Base-by-base conservation (phyloP, 1,140 invertebrate genomes). In the Phymastichus coffea region DNA sequence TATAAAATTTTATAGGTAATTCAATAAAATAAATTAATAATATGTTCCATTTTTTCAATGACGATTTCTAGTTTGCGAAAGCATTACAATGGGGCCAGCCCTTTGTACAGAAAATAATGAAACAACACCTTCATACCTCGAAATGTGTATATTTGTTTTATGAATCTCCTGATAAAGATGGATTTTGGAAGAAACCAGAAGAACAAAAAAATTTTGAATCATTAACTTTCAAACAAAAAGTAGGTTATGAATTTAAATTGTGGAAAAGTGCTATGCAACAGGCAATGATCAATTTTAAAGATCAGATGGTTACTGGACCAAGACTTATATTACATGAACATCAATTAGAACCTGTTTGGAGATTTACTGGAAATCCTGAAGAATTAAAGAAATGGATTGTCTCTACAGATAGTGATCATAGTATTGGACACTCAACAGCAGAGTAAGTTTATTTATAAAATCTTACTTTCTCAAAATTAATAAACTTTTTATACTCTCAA, bases 401-500 rank as follows among this genome's bases (percentile, higher is more conserved):
- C 0, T 89, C 88, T 0, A 75, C 78, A 44, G 94, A 97, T 73
- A 86, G 82, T 52, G 92, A 95, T 75, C 87, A 92, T 70, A 84
- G 85, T 55, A 84, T 92, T 70, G 94, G 94, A 3, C 87, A 79
- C 68, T 95, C 93, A 70, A 81, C 69, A 44, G 91, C 88, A 59
- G 76, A 68, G 37, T 78, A 67, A 61, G 41, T 53, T 51, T 19
- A 49, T 40, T 38, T 40, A 48, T 44, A 41, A 2, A 23, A n/a
- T n/a, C n/a, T n/a, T n/a, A n/a, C n/a, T n/a, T n/a, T n/a, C n/a
- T n/a, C n/a, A n/a, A n/a, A n/a, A n/a, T n/a, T n/a, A n/a, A n/a
- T n/a, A n/a, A n/a, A n/a, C n/a, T n/a, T n/a, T n/a, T n/a, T n/a
- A n/a, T n/a, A n/a, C n/a, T n/a, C n/a, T n/a, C n/a, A n/a, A n/a